These are phyloP conservation scores for Mus spretus DNA, from an alignment of 2,797 vertebrate genomes.

Conservation along the genomic window DNA sequence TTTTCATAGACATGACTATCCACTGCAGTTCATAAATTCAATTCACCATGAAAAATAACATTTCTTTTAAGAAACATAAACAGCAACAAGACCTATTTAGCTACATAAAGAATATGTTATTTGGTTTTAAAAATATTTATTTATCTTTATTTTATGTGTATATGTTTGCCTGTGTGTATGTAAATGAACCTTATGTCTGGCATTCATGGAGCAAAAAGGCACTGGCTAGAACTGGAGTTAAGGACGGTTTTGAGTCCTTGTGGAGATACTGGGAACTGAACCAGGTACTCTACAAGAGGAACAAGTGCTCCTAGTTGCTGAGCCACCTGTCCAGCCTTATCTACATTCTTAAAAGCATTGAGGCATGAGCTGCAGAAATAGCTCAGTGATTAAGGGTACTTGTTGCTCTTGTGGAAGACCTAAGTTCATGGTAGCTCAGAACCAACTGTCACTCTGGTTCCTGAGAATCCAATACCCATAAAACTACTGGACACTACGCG, in stretches of 20 bases:
- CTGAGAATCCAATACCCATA: background rate
- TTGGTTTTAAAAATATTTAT: background rate
- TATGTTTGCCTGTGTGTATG: background rate
- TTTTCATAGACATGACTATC: conserved; percentile 43
- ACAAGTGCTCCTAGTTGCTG: background rate
- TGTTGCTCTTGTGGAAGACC: background rate
- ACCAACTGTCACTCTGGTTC: background rate
- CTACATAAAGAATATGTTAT: background rate
- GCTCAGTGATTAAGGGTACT: background rate
- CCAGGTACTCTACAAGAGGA: background rate
- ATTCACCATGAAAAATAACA: background rate
- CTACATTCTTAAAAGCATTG: conserved; percentile 29
- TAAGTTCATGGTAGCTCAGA: background rate
- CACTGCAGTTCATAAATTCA: conserved; percentile 13
- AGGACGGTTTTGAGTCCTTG: background rate
- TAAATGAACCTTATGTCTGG: background rate
- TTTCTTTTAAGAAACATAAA: conserved; percentile 50
- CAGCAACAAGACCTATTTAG: background rate
- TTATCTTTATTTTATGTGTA: background rate
- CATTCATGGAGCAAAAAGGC: background rate
- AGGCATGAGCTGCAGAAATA: background rate
- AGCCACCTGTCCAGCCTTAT: too few species aligned
- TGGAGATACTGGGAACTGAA: background rate
- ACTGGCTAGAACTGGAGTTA: background rate
- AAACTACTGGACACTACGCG: background rate